phyloP scores from a whole-genome alignment of 2,888 invertebrate species.

The Melieria omissa region DNA sequence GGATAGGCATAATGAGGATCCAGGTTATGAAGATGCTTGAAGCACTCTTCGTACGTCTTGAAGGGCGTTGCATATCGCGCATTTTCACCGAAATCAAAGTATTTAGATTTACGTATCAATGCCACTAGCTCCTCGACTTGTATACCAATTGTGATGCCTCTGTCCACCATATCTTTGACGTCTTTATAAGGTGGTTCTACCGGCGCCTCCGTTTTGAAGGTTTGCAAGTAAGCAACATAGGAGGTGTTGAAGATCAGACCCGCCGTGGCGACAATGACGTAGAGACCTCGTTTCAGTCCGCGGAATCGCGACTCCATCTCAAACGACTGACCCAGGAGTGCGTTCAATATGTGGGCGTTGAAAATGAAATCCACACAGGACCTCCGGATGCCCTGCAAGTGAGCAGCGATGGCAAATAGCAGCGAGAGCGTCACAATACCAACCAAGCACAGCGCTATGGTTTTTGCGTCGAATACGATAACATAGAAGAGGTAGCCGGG shows the following conservation, averaged over 20 bases:
- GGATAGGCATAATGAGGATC: slow-evolving; percentile 42
- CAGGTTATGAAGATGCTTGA: slow-evolving; percentile 36
- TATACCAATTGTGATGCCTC: slow-evolving; percentile 32
- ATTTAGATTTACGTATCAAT: background rate
- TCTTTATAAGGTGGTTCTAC: slow-evolving; percentile 29
- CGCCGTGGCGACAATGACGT: slow-evolving; percentile 40
- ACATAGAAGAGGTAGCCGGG: slow-evolving; percentile 41
- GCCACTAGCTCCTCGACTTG: slow-evolving; percentile 18
- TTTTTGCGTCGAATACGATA: slow-evolving; percentile 35
- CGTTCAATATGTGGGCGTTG: slow-evolving; percentile 40
- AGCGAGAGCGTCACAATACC: slow-evolving; percentile 25
- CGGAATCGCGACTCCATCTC: slow-evolving; percentile 28
- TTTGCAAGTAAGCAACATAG: slow-evolving; percentile 45
- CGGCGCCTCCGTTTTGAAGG: slow-evolving; percentile 42
- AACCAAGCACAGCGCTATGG: slow-evolving; percentile 1
- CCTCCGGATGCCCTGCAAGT: slow-evolving; percentile 6
- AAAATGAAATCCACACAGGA: slow-evolving; percentile 19
- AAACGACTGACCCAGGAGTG: slow-evolving; percentile 42
- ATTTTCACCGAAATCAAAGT: background rate
- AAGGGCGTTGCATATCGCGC: slow-evolving; percentile 8
- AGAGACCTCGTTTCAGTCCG: slow-evolving; percentile 41
- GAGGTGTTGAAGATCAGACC: slow-evolving; percentile 46
- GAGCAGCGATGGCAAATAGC: slow-evolving; percentile 29
- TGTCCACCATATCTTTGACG: slow-evolving; percentile 33
- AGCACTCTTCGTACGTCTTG: slow-evolving; percentile 29